A percentile compares a stretch with the other conserved stretches of the same genome.
phyloP scores from a whole-genome alignment of 2,888 invertebrate species.

The Holacanthella duospinosa region DNA sequence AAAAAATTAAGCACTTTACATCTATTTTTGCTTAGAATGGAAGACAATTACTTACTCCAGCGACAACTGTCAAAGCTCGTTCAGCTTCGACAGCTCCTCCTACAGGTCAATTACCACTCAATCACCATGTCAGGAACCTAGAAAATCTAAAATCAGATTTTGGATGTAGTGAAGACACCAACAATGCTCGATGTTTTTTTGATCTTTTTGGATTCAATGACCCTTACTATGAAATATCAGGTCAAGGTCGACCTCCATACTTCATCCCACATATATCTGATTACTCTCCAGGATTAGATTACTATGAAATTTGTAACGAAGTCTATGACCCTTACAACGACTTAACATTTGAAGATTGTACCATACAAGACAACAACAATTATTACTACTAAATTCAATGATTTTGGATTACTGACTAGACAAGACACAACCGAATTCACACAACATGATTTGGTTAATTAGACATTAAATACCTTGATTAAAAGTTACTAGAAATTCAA shows the following conservation, averaged over 20 bases:
- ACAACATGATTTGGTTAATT: not conserved
- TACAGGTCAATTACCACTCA: not conserved
- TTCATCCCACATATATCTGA: not conserved
- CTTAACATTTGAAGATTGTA: not conserved
- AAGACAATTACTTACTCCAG: too few relatives aligned
- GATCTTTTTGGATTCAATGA: not conserved
- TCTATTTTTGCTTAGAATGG: too few relatives aligned
- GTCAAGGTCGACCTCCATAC: not conserved
- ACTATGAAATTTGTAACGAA: not conserved
- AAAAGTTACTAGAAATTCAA: not conserved
- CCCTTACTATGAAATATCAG: not conserved
- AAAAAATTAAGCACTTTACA: too few relatives aligned
- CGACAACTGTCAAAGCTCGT: too few relatives aligned
- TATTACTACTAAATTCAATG: not conserved
- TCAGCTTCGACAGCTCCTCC: too few relatives aligned
- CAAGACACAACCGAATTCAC: too few relatives aligned
- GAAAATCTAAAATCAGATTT: not conserved
- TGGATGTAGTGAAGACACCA: not conserved
- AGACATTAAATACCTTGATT: not conserved
- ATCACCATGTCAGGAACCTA: not conserved
- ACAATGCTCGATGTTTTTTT: not conserved
- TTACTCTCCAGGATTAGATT: not conserved
- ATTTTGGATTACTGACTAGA: too few relatives aligned
- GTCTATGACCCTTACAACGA: not conserved
- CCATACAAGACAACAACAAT: not conserved